Evolutionary conservation across 2,888 invertebrate genomes (phyloP), one percentile per base, ranked within the genome.

Genomic region (Eretmocerus hayati): DNA sequence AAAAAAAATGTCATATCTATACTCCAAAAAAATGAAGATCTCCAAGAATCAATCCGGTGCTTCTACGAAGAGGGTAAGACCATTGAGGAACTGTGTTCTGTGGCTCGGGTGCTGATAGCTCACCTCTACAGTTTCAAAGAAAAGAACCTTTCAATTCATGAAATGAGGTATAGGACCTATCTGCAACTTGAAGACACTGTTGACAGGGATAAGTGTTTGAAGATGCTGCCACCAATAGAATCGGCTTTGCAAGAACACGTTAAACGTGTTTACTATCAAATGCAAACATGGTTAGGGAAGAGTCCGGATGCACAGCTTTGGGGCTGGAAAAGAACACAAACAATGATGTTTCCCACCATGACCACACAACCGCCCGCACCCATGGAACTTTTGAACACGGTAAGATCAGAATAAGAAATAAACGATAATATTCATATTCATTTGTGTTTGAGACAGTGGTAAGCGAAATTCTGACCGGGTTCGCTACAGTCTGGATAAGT

Each of bases 311-410:
- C 46, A 21, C 8, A 42, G 20, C 20, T 41, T n/a, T 46, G 41
- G 46, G 46, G 46, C 15, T 42, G 46, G 46, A 26, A 20, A 23
- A 15, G 15, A 30, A 42, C 41, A 20, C n/a, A 19, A 19, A 45
- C 49, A 5, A 45, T 48, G 44, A 18, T 56, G 20, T n/a, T 45
- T 9, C 55, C 54, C 20, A 16, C 55, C n/a, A n/a, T n/a, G n/a
- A n/a, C n/a, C n/a, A n/a, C n/a, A n/a, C n/a, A n/a, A n/a, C n/a
- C n/a, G n/a, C n/a, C n/a, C n/a, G n/a, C n/a, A n/a, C n/a, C n/a
- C n/a, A n/a, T n/a, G n/a, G n/a, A n/a, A n/a, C n/a, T n/a, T n/a
- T n/a, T n/a, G n/a, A n/a, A n/a, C n/a, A n/a, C n/a, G n/a, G n/a
- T n/a, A n/a, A n/a, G n/a, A n/a, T n/a, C n/a, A n/a, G n/a, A n/a